These are phyloP conservation scores for Idaea aversata DNA, from an alignment of 2,888 invertebrate genomes.

Conservation along the genomic window DNA sequence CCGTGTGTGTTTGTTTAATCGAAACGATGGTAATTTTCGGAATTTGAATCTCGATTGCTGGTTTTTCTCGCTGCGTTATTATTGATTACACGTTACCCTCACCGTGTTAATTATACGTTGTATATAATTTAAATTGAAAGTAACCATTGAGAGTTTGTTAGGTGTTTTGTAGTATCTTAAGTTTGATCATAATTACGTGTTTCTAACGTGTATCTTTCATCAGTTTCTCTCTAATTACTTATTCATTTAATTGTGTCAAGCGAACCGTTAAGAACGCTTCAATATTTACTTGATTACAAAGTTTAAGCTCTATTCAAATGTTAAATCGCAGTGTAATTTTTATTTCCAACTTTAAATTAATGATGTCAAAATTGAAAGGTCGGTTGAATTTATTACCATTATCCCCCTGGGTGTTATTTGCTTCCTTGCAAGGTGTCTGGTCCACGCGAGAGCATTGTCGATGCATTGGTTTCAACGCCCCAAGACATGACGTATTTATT, in stretches of 20 bases:
- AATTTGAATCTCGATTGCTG: conserved; percentile 54
- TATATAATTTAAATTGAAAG: conserved; percentile 62
- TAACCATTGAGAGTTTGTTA: conserved; percentile 40
- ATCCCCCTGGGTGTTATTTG: conserved; percentile 63
- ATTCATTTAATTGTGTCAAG: conserved; percentile 18
- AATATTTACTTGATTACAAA: not conserved
- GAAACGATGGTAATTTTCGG: conserved; percentile 60
- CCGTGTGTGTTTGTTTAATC: conserved; percentile 68
- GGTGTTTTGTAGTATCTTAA: conserved; percentile 22
- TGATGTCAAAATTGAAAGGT: conserved; percentile 55
- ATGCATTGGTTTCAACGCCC: conserved; percentile 55
- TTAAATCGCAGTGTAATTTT: not conserved
- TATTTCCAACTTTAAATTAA: conserved; percentile 46
- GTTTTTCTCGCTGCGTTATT: conserved; percentile 60
- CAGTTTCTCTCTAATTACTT: conserved; percentile 12
- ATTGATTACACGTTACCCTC: conserved; percentile 68
- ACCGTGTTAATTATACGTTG: conserved; percentile 69
- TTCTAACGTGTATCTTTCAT: conserved; percentile 17
- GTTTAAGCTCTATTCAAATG: not conserved
- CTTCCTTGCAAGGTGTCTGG: conserved; percentile 60
- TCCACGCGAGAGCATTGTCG: conserved; percentile 43
- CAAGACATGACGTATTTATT: conserved; percentile 64
- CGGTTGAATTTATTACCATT: conserved; percentile 66
- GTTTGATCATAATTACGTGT: conserved; percentile 40
- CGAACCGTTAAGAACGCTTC: not conserved